Percentiles rank a stretch among this genome's conserved stretches.
phyloP scores from a whole-genome alignment of 1,140 invertebrate species.

The Pseudomyrmex dendroicus region DNA sequence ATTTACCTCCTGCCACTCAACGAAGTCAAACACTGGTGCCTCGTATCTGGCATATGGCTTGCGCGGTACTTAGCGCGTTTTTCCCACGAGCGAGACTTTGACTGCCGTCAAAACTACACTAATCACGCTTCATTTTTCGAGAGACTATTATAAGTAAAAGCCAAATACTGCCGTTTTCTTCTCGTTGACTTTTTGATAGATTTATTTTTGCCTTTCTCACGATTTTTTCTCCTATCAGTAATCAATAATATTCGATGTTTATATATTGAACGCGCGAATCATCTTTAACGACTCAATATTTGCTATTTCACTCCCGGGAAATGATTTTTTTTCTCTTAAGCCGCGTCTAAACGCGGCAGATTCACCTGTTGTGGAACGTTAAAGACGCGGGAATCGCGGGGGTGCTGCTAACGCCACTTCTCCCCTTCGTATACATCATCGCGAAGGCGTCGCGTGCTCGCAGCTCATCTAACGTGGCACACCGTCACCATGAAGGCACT shows the following conservation, averaged over 20 bases:
- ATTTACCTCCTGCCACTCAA: slow-evolving; percentile 20
- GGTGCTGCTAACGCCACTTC: slow-evolving; percentile 62
- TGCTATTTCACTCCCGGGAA: background rate
- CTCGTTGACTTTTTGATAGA: background rate
- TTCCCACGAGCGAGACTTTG: slow-evolving; percentile 45
- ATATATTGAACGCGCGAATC: background rate
- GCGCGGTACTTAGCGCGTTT: slow-evolving; percentile 27
- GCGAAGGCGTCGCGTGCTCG: slow-evolving; percentile 80
- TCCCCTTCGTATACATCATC: slow-evolving; percentile 77
- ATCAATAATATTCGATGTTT: background rate
- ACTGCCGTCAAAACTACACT: background rate
- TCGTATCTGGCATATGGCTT: slow-evolving; percentile 30
- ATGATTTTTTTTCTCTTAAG: slow-evolving; percentile 16
- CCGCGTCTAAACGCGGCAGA: slow-evolving; percentile 37
- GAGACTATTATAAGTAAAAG: background rate
- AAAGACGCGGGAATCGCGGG: slow-evolving; percentile 64
- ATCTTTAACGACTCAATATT: background rate
- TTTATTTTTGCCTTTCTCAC: background rate
- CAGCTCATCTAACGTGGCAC: slow-evolving; percentile 79
- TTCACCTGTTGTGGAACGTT: slow-evolving; percentile 79
- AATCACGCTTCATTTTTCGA: background rate
- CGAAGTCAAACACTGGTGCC: slow-evolving; percentile 58
- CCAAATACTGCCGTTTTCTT: slow-evolving; percentile 16
- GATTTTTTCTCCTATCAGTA: background rate
- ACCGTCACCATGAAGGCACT: slow-evolving; percentile 76